These are phyloP conservation scores for Heliconius cydno DNA, from an alignment of 2,888 invertebrate species.

Conservation along the genomic window DNA sequence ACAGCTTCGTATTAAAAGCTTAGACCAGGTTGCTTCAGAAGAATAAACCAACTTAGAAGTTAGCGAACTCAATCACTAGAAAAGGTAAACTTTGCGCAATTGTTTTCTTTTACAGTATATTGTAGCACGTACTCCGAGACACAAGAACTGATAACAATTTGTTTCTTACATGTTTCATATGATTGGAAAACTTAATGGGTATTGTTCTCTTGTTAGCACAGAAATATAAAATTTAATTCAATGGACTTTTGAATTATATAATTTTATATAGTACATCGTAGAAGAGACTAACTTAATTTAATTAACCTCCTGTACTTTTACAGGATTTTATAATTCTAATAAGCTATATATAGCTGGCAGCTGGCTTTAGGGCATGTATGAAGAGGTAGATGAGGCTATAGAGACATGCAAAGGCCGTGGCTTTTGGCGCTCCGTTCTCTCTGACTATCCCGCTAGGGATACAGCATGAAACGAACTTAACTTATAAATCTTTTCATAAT, in stretches of 20 bases:
- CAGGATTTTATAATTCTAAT: too few relatives aligned
- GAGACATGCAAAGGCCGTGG: too few relatives aligned
- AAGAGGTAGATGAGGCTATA: too few relatives aligned
- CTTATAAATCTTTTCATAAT: not conserved
- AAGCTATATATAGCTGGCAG: too few relatives aligned
- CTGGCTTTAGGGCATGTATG: too few relatives aligned
- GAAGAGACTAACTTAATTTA: too few relatives aligned
- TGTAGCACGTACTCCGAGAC: slow-evolving; percentile 41
- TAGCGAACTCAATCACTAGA: slow-evolving; percentile 74
- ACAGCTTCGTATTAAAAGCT: slow-evolving; percentile 41
- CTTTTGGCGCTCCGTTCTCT: too few relatives aligned
- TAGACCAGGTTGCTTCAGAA: slow-evolving; percentile 52
- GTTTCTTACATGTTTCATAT: slow-evolving; percentile 23
- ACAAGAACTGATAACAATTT: slow-evolving; percentile 35
- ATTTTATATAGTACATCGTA: too few relatives aligned
- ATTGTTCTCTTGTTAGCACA: slow-evolving; percentile 6
- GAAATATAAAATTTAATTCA: not conserved
- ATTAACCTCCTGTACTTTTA: too few relatives aligned
- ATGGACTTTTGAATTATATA: not conserved
- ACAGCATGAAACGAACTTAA: too few relatives aligned
- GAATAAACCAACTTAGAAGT: slow-evolving; percentile 80
- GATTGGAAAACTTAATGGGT: slow-evolving; percentile 15
- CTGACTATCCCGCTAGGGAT: too few relatives aligned
- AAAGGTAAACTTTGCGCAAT: slow-evolving; percentile 73
- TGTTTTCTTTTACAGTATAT: slow-evolving; percentile 74